Conservation (phyloP, 1,140 invertebrate genomes). For the Cepaea nemoralis region DNA sequence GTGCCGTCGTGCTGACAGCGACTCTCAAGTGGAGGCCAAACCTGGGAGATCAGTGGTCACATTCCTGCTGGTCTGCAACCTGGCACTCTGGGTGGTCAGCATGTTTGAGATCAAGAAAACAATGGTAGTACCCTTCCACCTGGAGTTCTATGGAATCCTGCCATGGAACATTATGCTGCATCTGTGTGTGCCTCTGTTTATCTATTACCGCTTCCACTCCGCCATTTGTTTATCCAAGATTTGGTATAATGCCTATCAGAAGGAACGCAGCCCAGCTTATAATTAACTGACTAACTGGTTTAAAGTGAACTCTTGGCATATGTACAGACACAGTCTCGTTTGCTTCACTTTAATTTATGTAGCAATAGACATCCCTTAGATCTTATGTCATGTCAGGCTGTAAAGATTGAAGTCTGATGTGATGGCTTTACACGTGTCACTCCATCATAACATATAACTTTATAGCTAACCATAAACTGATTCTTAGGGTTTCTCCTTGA, state of each 20-base stretch:
- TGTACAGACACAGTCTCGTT: no score
- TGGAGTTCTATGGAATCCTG: constrained; percentile 91
- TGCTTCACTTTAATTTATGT: no score
- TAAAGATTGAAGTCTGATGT: no score
- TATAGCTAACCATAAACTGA: no score
- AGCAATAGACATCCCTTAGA: no score
- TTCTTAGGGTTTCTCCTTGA: no score
- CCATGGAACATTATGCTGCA: constrained; percentile 98
- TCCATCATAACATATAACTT: no score
- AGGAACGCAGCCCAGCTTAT: constrained; percentile 45
- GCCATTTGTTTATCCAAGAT: constrained; percentile 97
- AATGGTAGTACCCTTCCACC: constrained; percentile 71
- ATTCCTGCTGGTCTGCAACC: constrained; percentile 84
- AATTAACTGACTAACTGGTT: no score
- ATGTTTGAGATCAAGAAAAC: constrained; percentile 90
- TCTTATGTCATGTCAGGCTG: no score
- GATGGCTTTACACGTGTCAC: no score
- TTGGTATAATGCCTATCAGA: constrained; percentile 91
- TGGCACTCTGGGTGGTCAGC: constrained; percentile 84
- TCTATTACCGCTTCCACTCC: constrained; percentile 96
- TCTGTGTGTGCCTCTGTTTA: constrained; percentile 93
- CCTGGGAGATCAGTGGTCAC: constrained; percentile 84
- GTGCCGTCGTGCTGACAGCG: constrained; percentile 70
- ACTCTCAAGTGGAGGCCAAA: constrained; percentile 73
- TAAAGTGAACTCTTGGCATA: no score